Evolutionary conservation across 2,113 vertebrate species (phyloP), one percentile per base, ranked within the genome.

Genomic region (Labeo rohita): DNA sequence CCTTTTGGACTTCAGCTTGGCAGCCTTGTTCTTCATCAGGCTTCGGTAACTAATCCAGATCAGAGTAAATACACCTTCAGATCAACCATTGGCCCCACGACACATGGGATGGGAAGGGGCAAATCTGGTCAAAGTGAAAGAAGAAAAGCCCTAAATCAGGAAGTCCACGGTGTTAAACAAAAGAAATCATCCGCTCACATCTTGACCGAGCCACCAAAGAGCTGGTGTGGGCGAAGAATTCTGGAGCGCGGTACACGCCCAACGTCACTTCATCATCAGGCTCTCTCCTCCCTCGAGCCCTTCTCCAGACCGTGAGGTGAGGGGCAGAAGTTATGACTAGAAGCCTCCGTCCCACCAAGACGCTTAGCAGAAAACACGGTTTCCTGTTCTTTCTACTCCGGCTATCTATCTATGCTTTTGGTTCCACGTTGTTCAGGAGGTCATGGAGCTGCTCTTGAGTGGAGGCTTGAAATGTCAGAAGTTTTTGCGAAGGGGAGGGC

Each of bases 11-110:
- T 98, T 99, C 95, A 96, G 96, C 94, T 99, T 99, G 85, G 96
- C 96, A 91, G 96, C 96, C 96, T 99, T 99, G 96, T 99, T 99
- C 98, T 98, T 99, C 98, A 99, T 99, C 96, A 97, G 97, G 92
- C 89, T 92, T 92, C 93, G 89, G 88, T 94, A 90, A 91, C 59
- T 91, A 23, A 90, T 94, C 92, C 92, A 90, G 86, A 89, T 91
- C 83, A 86, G 89, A 90, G 90, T 47, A 87, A 91, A 92, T 80
- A 83, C 87, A 56, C 50, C 52, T 66, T 85, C 76, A 89, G 84
- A 74, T 13, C 86, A 18, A 85, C 82, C 72, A 92, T 91, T 61
- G 91, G 93, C 93, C 90, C 39, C 65, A n/a, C 52, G 34, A 36
- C 43, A 3, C 23, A 74, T 13, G 34, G 23, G 65, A 82, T 28